Evolutionary conservation across 2,888 invertebrate species (phyloP).

Genomic region (Philhelius pedissequus): DNA sequence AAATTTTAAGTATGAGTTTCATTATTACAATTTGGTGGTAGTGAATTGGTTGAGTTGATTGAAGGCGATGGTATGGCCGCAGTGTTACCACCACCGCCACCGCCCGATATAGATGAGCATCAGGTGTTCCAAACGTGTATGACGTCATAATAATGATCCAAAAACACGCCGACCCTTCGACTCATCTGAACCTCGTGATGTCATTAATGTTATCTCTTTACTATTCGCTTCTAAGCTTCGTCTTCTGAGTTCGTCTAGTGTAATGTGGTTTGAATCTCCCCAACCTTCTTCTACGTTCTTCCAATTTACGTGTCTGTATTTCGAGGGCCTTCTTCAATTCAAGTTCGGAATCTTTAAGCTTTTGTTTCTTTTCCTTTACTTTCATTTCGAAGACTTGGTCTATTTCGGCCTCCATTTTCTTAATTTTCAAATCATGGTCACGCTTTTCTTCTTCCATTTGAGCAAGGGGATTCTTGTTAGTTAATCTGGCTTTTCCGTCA

Average conservation of each 20-base stretch:
- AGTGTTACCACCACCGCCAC: conserved; percentile 42
- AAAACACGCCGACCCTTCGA: conserved; percentile 73
- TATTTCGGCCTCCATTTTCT: conserved; percentile 99
- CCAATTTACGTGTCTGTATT: conserved; percentile 93
- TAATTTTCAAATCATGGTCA: conserved; percentile 97
- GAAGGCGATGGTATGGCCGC: conserved; percentile 55
- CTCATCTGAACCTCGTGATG: conserved; percentile 73
- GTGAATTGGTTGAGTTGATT: conserved; percentile 63
- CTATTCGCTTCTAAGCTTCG: conserved; percentile 93
- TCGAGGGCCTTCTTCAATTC: conserved; percentile 92
- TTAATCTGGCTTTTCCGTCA: conserved; percentile 92
- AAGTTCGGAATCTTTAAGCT: conserved; percentile 95
- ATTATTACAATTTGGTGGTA: conserved; percentile 69
- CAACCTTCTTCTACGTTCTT: conserved; percentile 91
- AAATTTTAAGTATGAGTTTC: conserved; percentile 61
- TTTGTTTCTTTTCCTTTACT: conserved; percentile 96
- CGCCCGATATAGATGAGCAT: conserved; percentile 69
- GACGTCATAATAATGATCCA: conserved; percentile 73
- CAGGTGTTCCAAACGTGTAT: conserved; percentile 73
- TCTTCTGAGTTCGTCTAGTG: conserved; percentile 92
- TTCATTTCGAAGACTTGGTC: conserved; percentile 99
- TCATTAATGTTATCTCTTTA: conserved; percentile 82
- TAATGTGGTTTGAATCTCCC: conserved; percentile 94
- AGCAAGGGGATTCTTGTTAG: conserved; percentile 97
- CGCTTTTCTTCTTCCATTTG: conserved; percentile 99